A percentile compares a stretch with the other conserved stretches of the same genome.
Evolutionary conservation across 2,888 invertebrate genomes (phyloP).

Genomic region (Euplagia quadripunctaria): DNA sequence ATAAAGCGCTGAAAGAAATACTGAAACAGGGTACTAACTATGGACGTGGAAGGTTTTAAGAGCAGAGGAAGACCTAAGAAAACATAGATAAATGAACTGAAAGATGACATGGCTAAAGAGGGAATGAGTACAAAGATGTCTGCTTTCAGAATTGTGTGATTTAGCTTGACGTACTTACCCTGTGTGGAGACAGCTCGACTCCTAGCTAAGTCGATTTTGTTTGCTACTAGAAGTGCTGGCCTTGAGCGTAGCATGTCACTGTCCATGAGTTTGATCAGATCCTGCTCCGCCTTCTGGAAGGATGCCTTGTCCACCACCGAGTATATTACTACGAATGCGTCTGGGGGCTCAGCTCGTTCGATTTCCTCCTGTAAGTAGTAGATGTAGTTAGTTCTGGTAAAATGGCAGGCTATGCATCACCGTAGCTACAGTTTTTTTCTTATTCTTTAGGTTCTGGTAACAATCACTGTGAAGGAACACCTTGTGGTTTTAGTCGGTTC

Average conservation of each 20-base stretch:
- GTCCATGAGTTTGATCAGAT: constrained; percentile 92
- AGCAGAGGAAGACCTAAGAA: too few relatives aligned
- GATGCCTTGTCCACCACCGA: constrained; percentile 97
- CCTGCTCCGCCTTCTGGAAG: constrained; percentile 94
- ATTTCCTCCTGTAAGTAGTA: constrained; percentile 89
- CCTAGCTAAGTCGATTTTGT: constrained; percentile 97
- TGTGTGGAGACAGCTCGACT: constrained; percentile 96
- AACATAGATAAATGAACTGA: neutral
- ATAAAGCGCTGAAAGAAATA: too few relatives aligned
- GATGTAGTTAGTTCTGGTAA: constrained; percentile 10
- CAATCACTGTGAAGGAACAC: too few relatives aligned
- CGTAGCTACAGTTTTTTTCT: too few relatives aligned
- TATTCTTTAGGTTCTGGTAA: too few relatives aligned
- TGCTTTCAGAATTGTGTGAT: neutral
- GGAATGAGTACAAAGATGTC: neutral
- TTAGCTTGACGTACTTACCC: constrained; percentile 85
- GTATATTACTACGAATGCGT: constrained; percentile 96
- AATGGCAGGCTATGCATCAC: neutral
- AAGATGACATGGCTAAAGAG: neutral
- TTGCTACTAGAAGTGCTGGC: constrained; percentile 95
- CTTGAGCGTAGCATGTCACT: constrained; percentile 92
- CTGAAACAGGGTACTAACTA: too few relatives aligned
- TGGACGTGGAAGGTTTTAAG: too few relatives aligned
- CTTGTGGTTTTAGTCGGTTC: too few relatives aligned
- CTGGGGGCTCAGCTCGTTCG: constrained; percentile 90